Conservation (phyloP, 2,888 invertebrate genomes). For the Geotrupes spiniger region DNA sequence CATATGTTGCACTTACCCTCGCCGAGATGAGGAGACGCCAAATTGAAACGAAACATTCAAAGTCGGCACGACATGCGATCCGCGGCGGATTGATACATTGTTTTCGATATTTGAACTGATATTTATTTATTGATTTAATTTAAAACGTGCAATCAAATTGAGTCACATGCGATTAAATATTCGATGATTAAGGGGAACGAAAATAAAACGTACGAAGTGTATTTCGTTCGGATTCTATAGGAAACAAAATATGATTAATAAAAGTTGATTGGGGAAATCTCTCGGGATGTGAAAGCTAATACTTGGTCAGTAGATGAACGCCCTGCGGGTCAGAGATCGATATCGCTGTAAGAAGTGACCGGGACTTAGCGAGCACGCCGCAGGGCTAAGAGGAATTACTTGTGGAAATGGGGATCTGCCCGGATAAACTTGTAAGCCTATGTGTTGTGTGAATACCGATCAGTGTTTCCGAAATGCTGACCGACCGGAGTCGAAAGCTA, state of each 20-base stretch:
- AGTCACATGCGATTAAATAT: no score
- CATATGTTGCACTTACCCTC: not conserved
- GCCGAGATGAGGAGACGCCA: no score
- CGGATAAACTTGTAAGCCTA: constrained; percentile 45
- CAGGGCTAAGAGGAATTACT: constrained; percentile 43
- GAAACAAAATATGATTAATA: constrained; percentile 6
- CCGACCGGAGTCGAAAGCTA: not conserved
- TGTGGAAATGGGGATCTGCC: constrained; percentile 45
- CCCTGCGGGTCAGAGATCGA: constrained; percentile 36
- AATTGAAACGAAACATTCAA: no score
- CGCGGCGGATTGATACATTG: no score
- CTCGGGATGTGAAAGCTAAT: not conserved
- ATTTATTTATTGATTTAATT: no score
- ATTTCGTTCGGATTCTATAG: no score
- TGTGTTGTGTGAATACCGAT: constrained; percentile 37
- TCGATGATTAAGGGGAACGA: no score
- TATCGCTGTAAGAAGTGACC: constrained; percentile 41
- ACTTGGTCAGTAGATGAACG: constrained; percentile 3
- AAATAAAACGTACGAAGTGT: no score
- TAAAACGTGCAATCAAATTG: no score
- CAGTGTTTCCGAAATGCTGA: constrained; percentile 7
- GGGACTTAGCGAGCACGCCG: constrained; percentile 39
- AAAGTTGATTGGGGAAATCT: constrained; percentile 1
- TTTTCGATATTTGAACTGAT: no score
- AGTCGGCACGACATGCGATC: no score